A percentile compares a stretch with the other conserved stretches of the same genome.
phyloP scores from a whole-genome alignment of 1,140 invertebrate species.

The Stenopsyche tienmushanensis region DNA sequence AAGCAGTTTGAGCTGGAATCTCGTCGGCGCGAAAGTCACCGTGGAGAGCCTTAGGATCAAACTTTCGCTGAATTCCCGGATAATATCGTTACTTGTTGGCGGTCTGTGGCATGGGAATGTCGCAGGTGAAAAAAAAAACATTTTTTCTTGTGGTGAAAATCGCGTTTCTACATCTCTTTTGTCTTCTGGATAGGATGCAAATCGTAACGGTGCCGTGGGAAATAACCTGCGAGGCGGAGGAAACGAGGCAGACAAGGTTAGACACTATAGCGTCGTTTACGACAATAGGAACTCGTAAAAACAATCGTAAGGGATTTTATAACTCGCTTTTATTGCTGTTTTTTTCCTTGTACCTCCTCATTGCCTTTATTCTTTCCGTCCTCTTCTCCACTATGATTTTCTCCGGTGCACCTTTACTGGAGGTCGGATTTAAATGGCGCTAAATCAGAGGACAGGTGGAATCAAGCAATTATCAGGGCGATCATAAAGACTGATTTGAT shows the following conservation, averaged over 20 bases:
- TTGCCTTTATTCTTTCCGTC: background rate
- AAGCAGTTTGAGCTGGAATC: too few relatives aligned
- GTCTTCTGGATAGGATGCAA: slow-evolving; percentile 32
- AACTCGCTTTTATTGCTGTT: slow-evolving; percentile 37
- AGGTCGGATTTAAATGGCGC: background rate
- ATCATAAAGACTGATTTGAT: background rate
- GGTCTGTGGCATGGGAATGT: background rate
- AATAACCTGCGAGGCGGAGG: slow-evolving; percentile 19
- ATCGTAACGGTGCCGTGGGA: slow-evolving; percentile 34
- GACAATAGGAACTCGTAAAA: slow-evolving; percentile 41
- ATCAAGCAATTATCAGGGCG: background rate
- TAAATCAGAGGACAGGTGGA: background rate
- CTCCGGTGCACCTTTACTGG: too few relatives aligned
- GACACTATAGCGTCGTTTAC: slow-evolving; percentile 39
- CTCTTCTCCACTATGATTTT: too few relatives aligned
- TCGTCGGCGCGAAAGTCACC: background rate
- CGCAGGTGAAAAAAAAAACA: slow-evolving; percentile 10
- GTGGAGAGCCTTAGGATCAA: background rate
- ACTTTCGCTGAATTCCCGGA: too few relatives aligned
- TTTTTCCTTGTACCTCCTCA: slow-evolving; percentile 24
- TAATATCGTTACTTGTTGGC: background rate
- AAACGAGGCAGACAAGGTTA: slow-evolving; percentile 26
- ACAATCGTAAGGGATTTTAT: slow-evolving; percentile 42
- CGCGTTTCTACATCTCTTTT: background rate
- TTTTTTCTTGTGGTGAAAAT: background rate